phyloP scores from a whole-genome alignment of 1,140 invertebrate species.

The Brachionus plicatilis region DNA sequence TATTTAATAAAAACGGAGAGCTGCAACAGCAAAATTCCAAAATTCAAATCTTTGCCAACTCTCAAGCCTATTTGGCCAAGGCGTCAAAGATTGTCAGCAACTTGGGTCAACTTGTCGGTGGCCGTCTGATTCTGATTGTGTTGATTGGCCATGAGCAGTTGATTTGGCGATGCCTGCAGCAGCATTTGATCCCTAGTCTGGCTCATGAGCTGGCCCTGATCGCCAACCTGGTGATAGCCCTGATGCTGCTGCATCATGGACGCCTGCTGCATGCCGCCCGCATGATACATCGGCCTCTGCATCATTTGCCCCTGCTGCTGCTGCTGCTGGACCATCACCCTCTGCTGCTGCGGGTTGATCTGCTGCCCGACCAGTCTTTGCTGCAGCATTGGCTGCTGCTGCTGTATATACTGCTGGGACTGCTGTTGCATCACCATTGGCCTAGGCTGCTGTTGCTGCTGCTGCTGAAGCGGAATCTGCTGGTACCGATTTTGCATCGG shows the following conservation, averaged over 20 bases:
- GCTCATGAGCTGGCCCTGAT: not conserved
- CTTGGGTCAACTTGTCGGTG: conserved; percentile 27
- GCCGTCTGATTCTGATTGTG: conserved; percentile 30
- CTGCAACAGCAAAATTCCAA: not conserved
- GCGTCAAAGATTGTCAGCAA: conserved; percentile 23
- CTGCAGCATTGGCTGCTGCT: not conserved
- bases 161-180: conserved; percentile 18
- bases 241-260: conserved; percentile 1
- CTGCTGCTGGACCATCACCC: not conserved
- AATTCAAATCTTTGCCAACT: not conserved
- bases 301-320: conserved; percentile 5
- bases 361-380: not conserved
- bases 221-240: conserved; percentile 15
- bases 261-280: not conserved
- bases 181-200: conserved; percentile 39
- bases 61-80: not conserved
- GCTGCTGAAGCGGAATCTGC: not conserved
- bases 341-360: not conserved
- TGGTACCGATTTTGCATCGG: not conserved
- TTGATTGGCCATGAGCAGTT: not conserved
- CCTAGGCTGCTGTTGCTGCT: conserved; percentile 23
- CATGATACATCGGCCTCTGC: not conserved
- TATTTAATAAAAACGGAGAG: not conserved
- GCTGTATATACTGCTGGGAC: not conserved
- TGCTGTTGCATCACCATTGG: not conserved